Base-by-base conservation (phyloP, 1,140 invertebrate species). In the Stegodyphus mimosarum region DNA sequence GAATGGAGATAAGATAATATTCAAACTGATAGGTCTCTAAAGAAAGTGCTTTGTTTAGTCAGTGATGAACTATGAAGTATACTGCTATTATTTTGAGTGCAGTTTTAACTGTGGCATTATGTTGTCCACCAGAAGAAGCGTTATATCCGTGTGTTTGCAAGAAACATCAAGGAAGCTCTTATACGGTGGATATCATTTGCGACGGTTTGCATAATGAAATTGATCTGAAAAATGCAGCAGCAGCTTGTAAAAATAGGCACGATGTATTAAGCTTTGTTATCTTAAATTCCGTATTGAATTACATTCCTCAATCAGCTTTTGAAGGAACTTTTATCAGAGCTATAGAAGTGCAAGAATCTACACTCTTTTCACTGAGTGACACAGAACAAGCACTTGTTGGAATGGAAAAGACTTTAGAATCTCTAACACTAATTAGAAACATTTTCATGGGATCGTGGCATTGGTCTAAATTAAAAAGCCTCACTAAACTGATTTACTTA, bases 381-480 rank as follows among this genome's bases (percentile, higher is more conserved):
- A 74, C 70, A 1, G 80, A 83, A 33, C n/a, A 52, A 15, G 80
- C 80, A 9, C 74, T 83, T 53, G 70, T 18, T 17, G 80, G 80
- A 5, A 15, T 83, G 10, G 70, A 83, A 67, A 10, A 83, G 15
- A 9, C 73, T n/a, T 33, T 83, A 7, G 49, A 83, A 5, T 13
- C 74, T 48, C 52, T 83, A 7, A 1, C 18, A 6, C 66, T 83
- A 49, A 66, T 15, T 6, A 53, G 66, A 17, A 63, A 50, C 50
- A 66, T 49, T 3, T 9, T 74, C 6, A 66, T 83, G 71, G 63
- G 48, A 9, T 60, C 64, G 4, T 83, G 80, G 80, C 60, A 74
- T 13, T 83, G 80, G 80, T 50, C 80, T 11, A 33, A 71, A n/a
- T 72, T 83, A 6, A 66, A n/a, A 13, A 83, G 74, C 6, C 53